Percentiles rank a stretch among this genome's conserved stretches.
Evolutionary conservation across 2,888 invertebrate genomes (phyloP).

Genomic region (Dastarcus helophoroides): DNA sequence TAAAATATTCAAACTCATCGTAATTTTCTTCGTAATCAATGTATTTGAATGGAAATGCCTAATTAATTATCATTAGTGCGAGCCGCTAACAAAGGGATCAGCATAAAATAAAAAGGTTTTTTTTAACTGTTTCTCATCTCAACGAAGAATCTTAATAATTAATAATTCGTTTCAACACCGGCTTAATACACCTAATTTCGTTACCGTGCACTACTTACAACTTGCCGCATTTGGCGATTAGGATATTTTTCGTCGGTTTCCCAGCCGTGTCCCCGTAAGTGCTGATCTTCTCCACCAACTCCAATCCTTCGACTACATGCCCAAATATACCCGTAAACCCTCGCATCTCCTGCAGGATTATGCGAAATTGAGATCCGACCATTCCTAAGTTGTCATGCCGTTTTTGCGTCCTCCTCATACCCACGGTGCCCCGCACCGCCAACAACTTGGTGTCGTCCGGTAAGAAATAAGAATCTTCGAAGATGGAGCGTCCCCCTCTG

Average conservation of each 20-base stretch:
- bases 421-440: constrained; percentile 65
- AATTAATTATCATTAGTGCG: too few species aligned
- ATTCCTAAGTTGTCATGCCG: constrained; percentile 68
- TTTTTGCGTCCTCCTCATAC: constrained; percentile 71
- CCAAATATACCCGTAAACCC: constrained; percentile 76
- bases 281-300: constrained; percentile 66
- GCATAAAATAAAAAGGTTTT: too few species aligned
- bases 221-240: constrained; percentile 65
- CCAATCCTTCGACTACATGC: constrained; percentile 67
- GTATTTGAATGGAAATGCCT: too few species aligned
- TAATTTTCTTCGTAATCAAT: too few species aligned
- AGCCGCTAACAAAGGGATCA: too few species aligned
- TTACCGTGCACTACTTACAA: constrained; percentile 41
- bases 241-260: constrained; percentile 61
- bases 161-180: too few species aligned
- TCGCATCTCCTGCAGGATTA: constrained; percentile 70
- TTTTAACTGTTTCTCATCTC: too few species aligned
- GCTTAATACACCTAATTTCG: too few species aligned
- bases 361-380: constrained; percentile 77
- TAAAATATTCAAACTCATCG: too few species aligned
- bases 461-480: constrained; percentile 66
- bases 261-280: constrained; percentile 67
- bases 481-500: constrained; percentile 65
- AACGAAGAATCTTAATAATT: too few species aligned
- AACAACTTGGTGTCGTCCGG: constrained; percentile 70